Evolutionary conservation across 2,888 invertebrate genomes (phyloP).

Genomic region (Acronicta leporina): DNA sequence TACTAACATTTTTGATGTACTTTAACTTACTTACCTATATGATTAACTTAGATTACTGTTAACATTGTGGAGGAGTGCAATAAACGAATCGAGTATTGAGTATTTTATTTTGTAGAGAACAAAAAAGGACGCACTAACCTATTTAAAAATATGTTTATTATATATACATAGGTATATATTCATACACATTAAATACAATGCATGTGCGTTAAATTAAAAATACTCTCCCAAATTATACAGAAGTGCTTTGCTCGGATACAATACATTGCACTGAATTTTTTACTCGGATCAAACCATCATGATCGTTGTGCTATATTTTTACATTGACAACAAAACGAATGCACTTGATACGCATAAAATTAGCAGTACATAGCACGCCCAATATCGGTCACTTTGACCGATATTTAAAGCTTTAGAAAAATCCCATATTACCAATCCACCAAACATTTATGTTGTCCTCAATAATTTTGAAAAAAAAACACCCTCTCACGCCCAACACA

Average conservation of each 20-base stretch:
- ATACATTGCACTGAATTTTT: conserved; percentile 17
- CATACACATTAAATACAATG: conserved; percentile 10
- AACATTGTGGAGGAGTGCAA: too few species aligned
- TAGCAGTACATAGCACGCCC: not conserved
- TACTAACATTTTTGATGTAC: too few species aligned
- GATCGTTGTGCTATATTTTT: conserved; percentile 26
- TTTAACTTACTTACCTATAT: too few species aligned
- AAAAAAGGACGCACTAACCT: not conserved
- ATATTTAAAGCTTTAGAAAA: conserved; percentile 10
- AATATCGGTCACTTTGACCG: not conserved
- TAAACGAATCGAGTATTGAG: too few species aligned
- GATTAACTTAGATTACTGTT: too few species aligned
- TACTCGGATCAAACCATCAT: conserved; percentile 26
- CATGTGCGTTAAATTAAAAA: conserved; percentile 3
- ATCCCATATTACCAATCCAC: not conserved
- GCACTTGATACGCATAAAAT: not conserved
- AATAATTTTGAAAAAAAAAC: conserved; percentile 45
- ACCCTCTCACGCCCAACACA: conserved; percentile 36
- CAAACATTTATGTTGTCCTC: conserved; percentile 22
- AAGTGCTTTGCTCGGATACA: conserved; percentile 11
- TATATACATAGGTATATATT: too few species aligned
- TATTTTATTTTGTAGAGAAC: not conserved
- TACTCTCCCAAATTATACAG: conserved; percentile 10
- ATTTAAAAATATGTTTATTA: not conserved
- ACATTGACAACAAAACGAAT: not conserved